These are phyloP conservation scores for Poeciliopsis paucimaculata DNA, from an alignment of 2,797 vertebrate species.

Conservation along the genomic window DNA sequence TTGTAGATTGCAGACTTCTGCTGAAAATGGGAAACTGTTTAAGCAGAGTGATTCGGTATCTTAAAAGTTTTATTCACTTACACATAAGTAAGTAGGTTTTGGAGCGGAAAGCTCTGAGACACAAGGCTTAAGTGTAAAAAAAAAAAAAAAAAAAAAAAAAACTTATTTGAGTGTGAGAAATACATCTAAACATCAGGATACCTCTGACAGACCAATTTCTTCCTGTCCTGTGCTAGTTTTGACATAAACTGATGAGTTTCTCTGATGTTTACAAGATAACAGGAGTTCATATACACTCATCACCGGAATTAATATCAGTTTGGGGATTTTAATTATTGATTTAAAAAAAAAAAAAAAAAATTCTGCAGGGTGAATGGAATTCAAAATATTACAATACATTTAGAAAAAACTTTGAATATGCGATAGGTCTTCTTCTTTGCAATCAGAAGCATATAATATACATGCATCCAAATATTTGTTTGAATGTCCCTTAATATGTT, in stretches of 20 bases:
- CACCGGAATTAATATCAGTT: neutral
- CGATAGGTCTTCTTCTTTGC: neutral
- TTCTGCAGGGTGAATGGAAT: neutral
- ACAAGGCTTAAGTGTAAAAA: slow-evolving; percentile 59
- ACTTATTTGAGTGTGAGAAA: neutral
- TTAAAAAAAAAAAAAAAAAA: too few relatives aligned
- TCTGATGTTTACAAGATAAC: neutral
- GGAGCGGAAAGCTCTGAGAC: slow-evolving; percentile 54
- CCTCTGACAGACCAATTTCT: slow-evolving; percentile 36
- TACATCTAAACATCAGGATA: slow-evolving; percentile 50
- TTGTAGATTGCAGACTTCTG: slow-evolving; percentile 77
- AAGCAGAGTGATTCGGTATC: slow-evolving; percentile 66
- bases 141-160: neutral
- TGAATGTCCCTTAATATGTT: neutral
- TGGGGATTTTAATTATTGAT: neutral
- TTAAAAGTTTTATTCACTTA: slow-evolving; percentile 65
- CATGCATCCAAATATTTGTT: neutral
- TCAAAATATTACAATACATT: neutral
- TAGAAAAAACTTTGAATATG: neutral
- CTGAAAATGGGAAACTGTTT: slow-evolving; percentile 70
- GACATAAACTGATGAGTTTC: slow-evolving; percentile 15
- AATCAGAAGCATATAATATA: neutral
- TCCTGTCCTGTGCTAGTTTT: slow-evolving; percentile 34
- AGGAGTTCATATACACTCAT: neutral
- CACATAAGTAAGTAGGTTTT: slow-evolving; percentile 61